Percentiles rank a stretch among this genome's conserved stretches.
phyloP scores from a whole-genome alignment of 2,888 invertebrate genomes.

The Tetragonula carbonaria region DNA sequence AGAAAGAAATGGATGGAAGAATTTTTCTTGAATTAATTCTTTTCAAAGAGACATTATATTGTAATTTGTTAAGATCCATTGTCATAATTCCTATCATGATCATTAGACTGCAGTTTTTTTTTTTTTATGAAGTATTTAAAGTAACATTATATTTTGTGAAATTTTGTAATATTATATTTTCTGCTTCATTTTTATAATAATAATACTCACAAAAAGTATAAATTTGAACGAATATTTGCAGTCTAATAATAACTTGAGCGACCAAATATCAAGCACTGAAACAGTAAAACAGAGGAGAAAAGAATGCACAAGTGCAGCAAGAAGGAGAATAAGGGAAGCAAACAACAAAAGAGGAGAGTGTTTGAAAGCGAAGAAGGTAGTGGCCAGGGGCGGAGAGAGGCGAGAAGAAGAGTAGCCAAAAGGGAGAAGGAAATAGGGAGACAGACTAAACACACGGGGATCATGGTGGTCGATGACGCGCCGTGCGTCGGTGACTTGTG shows the following conservation, averaged over 20 bases:
- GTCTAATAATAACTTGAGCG: neutral
- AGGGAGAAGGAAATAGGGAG: slow-evolving; percentile 27
- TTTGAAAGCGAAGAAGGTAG: neutral
- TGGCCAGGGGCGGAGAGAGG: neutral
- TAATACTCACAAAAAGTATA: too few species aligned
- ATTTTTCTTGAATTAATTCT: neutral
- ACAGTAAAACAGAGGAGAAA: too few species aligned
- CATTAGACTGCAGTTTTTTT: neutral
- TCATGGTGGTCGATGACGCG: slow-evolving; percentile 51
- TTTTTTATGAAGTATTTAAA: neutral
- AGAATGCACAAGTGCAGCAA: neutral
- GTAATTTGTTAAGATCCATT: neutral
- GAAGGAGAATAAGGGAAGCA: neutral
- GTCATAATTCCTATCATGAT: neutral
- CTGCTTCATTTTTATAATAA: too few species aligned
- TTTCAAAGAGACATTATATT: neutral
- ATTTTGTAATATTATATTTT: too few species aligned
- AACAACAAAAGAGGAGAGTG: neutral
- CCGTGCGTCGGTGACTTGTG: slow-evolving; percentile 25
- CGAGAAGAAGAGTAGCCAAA: neutral
- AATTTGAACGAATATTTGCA: too few species aligned
- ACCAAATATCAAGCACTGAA: neutral
- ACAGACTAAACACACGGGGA: slow-evolving; percentile 47
- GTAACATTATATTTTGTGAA: too few species aligned
- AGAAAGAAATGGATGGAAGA: neutral